phyloP scores from a whole-genome alignment of 2,888 invertebrate species.

The Tenthredo distinguenda region DNA sequence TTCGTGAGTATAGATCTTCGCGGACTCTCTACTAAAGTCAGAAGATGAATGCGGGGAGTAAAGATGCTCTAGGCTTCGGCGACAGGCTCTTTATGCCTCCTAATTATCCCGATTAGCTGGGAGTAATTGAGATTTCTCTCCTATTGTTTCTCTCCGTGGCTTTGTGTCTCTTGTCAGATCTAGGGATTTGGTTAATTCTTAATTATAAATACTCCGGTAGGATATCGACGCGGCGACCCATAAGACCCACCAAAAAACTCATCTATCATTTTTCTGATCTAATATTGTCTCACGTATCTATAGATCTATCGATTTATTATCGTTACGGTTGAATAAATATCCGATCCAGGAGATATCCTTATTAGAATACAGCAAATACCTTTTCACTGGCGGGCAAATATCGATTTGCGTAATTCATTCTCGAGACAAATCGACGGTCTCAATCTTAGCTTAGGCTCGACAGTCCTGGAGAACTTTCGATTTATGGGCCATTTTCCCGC shows the following conservation, averaged over 20 bases:
- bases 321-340: background rate
- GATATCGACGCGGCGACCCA: background rate
- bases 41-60: slow-evolving; percentile 19
- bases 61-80: slow-evolving; percentile 31
- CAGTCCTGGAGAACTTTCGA: slow-evolving; percentile 71
- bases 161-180: slow-evolving; percentile 37
- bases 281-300: background rate
- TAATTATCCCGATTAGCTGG: slow-evolving; percentile 41
- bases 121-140: slow-evolving; percentile 44
- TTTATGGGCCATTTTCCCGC: slow-evolving; percentile 75
- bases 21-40: background rate
- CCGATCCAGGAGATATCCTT: background rate
- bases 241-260: background rate
- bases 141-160: slow-evolving; percentile 22
- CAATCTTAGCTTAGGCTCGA: slow-evolving; percentile 68
- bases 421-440: slow-evolving; percentile 68
- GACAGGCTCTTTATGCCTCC: slow-evolving; percentile 40
- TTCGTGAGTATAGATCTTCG: background rate
- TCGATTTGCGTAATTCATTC: slow-evolving; percentile 65
- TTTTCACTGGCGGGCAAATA: slow-evolving; percentile 47
- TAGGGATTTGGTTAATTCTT: slow-evolving; percentile 26
- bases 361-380: background rate
- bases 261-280: background rate
- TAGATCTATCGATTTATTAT: background rate
- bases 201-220: background rate